Evolutionary conservation across 2,113 vertebrate species (phyloP), one percentile per base, ranked within the genome.

Genomic region (Neopipo cinnamomea): DNA sequence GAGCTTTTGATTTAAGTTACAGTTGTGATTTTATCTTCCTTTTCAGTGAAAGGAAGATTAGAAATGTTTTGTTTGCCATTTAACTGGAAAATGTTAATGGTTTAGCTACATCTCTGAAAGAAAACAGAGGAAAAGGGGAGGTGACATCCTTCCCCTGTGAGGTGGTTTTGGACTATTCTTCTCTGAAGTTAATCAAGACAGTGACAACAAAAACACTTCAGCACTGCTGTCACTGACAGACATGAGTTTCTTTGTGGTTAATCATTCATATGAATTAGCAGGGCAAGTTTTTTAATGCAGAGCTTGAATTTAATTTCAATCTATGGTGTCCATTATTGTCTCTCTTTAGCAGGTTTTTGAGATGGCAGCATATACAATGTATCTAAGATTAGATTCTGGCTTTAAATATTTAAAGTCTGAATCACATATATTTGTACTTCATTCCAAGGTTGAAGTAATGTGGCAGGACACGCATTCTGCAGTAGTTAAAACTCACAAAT

Each of bases 401-500:
- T 96, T 97, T 93, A 95, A 97, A 96, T 94, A 95, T 96, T 97
- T 91, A 96, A 71, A 65, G 12, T 88, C 78, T 91, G 77, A 76
- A 93, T 89, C 90, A 77, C 53, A 91, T 88, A 49, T 85, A 91
- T 87, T 97, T 96, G 91, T 87, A 86, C 70, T 93, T 93, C 72
- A 39, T 83, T 89, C 91, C 95, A 92, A 90, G 89, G 87, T 89
- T 95, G 87, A 96, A 91, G 72, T 71, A 75, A 93, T 56, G 66
- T 63, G 85, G 80, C 79, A 85, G 88, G 94, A 86, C 85, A 86
- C 37, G 39, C 46, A 84, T 81, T 88, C 87, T 56, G 10, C 66
- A 61, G 37, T 35, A 89, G 73, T 91, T 93, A 91, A 83, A 91
- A 85, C 47, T 79, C 72, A 66, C 55, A 89, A 93, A 91, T 94